phyloP scores from a whole-genome alignment of 1,140 invertebrate genomes.

The Micrasema longulum region DNA sequence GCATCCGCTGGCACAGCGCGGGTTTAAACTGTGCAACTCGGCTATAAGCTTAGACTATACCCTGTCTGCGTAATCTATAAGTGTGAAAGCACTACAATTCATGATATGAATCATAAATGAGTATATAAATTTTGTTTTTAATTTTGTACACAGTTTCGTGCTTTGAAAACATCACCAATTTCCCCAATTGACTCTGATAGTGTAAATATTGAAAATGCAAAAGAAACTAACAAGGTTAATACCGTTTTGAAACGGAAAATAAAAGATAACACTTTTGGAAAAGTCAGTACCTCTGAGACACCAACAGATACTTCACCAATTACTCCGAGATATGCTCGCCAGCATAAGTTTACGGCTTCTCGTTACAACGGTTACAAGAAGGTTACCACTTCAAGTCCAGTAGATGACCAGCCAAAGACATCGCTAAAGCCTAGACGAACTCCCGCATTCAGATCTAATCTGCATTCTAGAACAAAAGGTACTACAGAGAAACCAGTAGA shows the following conservation, averaged over 20 bases:
- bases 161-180: slow-evolving; percentile 19
- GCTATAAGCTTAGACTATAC: no score
- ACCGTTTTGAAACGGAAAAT: slow-evolving; percentile 15
- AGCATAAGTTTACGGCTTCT: slow-evolving; percentile 44
- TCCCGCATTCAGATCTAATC: slow-evolving; percentile 29
- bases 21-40: no score
- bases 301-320: slow-evolving; percentile 9
- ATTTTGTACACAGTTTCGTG: no score
- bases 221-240: slow-evolving; percentile 5
- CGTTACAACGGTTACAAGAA: slow-evolving; percentile 40
- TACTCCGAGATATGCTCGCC: slow-evolving; percentile 38
- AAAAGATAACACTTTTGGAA: slow-evolving; percentile 7
- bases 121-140: no score
- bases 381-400: neutral
- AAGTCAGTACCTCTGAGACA: neutral
- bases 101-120: no score
- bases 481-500: slow-evolving; percentile 27
- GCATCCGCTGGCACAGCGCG: no score
- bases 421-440: slow-evolving; percentile 34
- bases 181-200: neutral
- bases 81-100: no score
- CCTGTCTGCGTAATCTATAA: no score
- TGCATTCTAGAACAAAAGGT: slow-evolving; percentile 23
- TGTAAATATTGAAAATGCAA: slow-evolving; percentile 1
- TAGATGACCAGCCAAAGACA: neutral